Evolutionary conservation across 2,888 invertebrate genomes (phyloP), one percentile per base, ranked within the genome.

Genomic region (Tenthredo notha): DNA sequence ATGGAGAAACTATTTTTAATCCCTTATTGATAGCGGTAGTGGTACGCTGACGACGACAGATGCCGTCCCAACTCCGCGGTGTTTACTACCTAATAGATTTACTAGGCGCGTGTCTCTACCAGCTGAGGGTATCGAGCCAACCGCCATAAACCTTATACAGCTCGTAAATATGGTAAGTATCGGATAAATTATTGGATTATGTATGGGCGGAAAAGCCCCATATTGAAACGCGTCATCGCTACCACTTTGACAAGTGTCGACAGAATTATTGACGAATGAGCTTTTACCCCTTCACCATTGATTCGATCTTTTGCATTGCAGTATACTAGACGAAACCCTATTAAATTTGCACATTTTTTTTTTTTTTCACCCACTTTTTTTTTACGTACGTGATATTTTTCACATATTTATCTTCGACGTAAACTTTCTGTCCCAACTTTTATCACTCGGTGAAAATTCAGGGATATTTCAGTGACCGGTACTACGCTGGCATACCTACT

Each of bases 131-230:
- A 80, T 80, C 80, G 80, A 61, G 80, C 40, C 58, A 40, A 37
- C 80, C 58, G 61, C 61, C 80, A 29, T 80, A 80, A 80, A 80
- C 58, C 80, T 58, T 80, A 80, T 80, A 80, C 80, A 61, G 80
- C 58, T 80, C 80, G 80, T 80, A 80, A 80, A 80, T 80, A 80
- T 80, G 80, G 80, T 80, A 80, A 80, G 80, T 80, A 80, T 80
- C 80, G 58, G 80, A 80, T 40, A 61, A 80, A 80, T 80, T 80
- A 80, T 80, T 80, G 58, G 61, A 80, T 80, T 61, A 80, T 80
- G 80, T 80, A 80, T 61, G 37, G 15, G 25, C 25, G 37, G 61
- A 61, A 61, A 58, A 37, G 37, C 37, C 7, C 40, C 37, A 18
- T 29, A 61, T 58, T 33, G 40, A 33, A 33, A 67, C 29, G 29